Conservation (phyloP, 1,140 invertebrate genomes). For the Magallana angulata region DNA sequence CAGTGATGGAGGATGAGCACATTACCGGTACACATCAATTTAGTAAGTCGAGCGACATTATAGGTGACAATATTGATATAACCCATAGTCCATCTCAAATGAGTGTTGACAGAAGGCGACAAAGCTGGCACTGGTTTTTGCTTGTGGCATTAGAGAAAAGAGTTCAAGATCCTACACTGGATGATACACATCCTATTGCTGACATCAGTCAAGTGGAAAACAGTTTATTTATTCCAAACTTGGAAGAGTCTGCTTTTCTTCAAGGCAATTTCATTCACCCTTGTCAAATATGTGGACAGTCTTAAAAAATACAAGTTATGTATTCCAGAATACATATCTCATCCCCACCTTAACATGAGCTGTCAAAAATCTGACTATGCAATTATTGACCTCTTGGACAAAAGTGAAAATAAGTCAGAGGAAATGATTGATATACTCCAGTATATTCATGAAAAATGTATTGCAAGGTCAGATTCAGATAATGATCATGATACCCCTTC, state of each 20-base stretch:
- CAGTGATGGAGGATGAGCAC: neutral
- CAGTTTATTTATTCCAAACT: constrained; percentile 49
- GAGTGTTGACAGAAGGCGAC: constrained; percentile 38
- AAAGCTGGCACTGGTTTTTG: constrained; percentile 55
- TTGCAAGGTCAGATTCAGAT: neutral
- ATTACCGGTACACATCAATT: neutral
- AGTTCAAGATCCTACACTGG: constrained; percentile 17
- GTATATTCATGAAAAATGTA: constrained; percentile 52
- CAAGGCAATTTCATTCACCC: constrained; percentile 43
- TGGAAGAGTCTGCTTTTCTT: constrained; percentile 38
- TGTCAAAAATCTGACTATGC: too few species aligned
- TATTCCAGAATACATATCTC: too few species aligned
- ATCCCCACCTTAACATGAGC: too few species aligned
- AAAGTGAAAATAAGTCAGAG: constrained; percentile 60
- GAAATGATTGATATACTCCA: constrained; percentile 60
- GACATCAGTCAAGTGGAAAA: constrained; percentile 47
- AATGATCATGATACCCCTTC: too few species aligned
- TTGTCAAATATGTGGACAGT: constrained; percentile 46
- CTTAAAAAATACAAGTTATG: constrained; percentile 32
- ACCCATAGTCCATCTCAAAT: constrained; percentile 42
- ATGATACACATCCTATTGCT: constrained; percentile 43
- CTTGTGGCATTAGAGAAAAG: constrained; percentile 47
- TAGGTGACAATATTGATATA: constrained; percentile 55
- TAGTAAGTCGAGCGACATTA: constrained; percentile 38
- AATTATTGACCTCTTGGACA: constrained; percentile 48